Evolutionary conservation across 2,797 vertebrate genomes (phyloP), one percentile per base, ranked within the genome.

Genomic region (Megaceryle alcyon): DNA sequence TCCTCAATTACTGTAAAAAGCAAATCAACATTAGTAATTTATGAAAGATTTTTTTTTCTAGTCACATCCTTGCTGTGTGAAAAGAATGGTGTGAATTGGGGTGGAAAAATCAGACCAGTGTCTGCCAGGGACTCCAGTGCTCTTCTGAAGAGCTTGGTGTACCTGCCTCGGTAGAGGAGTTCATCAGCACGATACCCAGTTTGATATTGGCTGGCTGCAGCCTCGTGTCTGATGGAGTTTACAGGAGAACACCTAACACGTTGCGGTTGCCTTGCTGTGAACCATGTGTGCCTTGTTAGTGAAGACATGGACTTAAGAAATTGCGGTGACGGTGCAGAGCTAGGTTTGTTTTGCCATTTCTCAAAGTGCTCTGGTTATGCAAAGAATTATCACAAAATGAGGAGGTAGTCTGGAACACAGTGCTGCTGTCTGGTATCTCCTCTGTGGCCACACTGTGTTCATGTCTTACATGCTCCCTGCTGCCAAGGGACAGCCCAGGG

Each of bases 401-500:
- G 44, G 5, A 31, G 15, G 19, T 11, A 11, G 43, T 1, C 39
- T 12, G 57, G 41, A 41, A 37, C 10, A 2, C 31, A 3, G 2
- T 9, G 44, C 63, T 76, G 53, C 53, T 16, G 82, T 11, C 53
- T 14, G 14, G 3, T 7, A 3, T 28, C 53, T 72, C 11, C n/a
- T 29, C 57, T 57, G 69, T 7, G 14, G 18, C 19, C 18, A 5
- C 3, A 1, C n/a, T 2, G 2, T 10, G 6, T 18, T 61, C 4
- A 1, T 63, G 49, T 9, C 43, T 26, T 18, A 19, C 14, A 65
- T 1, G 4, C 5, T 29, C 23, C 28, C 23, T n/a, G 3, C 0
- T 22, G 60, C 60, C 1, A 2, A 20, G 70, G 44, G 49, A 41
- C 31, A 35, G 33, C 35, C 11, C 11, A 0, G 23, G 51, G 6